Percentiles rank a stretch among this genome's conserved stretches.
Evolutionary conservation across 2,888 invertebrate species (phyloP).

Genomic region (Tetranychus truncatus): DNA sequence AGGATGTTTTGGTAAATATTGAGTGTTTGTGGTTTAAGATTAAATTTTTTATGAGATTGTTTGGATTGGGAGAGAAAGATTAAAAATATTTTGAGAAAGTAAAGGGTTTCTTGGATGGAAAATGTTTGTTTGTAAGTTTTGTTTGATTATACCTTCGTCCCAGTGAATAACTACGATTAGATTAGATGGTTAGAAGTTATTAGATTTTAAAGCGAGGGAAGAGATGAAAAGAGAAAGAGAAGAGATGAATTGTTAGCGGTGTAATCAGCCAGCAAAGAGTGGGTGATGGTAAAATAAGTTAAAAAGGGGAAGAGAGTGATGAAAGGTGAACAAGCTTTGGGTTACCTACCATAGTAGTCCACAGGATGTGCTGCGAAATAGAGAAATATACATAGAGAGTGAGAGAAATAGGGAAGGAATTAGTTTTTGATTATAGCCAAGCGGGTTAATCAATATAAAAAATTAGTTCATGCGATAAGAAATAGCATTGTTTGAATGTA

Average conservation of each 20-base stretch:
- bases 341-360: conserved; percentile 1
- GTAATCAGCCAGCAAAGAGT: background rate
- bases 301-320: conserved; percentile 1
- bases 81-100: conserved; percentile 11
- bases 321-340: conserved; percentile 5
- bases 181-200: background rate
- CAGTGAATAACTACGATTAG: conserved; percentile 26
- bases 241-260: conserved; percentile 4
- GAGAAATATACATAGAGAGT: background rate
- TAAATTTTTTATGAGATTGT: background rate
- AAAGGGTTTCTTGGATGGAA: conserved; percentile 4
- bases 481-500: background rate
- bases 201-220: background rate
- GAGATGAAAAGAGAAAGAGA: background rate
- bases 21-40: background rate
- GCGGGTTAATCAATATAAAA: background rate
- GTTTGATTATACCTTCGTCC: conserved; percentile 27
- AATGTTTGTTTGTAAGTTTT: background rate
- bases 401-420: background rate
- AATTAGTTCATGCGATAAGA: background rate
- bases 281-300: background rate
- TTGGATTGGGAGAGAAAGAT: conserved; percentile 9
- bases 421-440: background rate
- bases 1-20: background rate
- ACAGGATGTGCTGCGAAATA: background rate